Conservation (phyloP, 2,113 vertebrate species). For the Sardina pilchardus region DNA sequence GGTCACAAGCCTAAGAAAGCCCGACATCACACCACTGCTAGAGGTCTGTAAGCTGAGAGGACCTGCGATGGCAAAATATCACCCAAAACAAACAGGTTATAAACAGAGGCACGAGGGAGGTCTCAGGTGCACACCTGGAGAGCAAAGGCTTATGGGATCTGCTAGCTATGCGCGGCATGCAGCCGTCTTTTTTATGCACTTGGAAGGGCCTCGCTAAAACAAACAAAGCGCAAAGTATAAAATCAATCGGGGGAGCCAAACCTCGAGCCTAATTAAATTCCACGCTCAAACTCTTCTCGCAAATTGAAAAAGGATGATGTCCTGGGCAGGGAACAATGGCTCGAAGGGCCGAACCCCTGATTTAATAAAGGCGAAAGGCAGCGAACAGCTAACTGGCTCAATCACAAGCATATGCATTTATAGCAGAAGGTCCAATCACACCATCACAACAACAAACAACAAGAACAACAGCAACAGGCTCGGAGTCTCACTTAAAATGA, state of each 20-base stretch:
- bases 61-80: too few species aligned
- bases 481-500: neutral
- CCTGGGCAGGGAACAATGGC: neutral
- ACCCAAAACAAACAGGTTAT: neutral
- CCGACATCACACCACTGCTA: too few species aligned
- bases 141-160: neutral
- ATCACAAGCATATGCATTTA: neutral
- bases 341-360: neutral
- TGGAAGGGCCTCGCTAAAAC: constrained; percentile 21
- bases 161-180: neutral
- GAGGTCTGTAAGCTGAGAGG: too few species aligned
- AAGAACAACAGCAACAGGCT: neutral
- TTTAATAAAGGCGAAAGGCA: neutral
- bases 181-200: neutral
- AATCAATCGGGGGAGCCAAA: neutral
- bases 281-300: neutral
- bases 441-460: neutral
- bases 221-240: constrained; percentile 12
- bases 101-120: neutral
- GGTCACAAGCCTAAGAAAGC: too few species aligned
- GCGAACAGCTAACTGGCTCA: neutral
- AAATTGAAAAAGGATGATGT: constrained; percentile 17
- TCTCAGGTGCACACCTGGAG: neutral
- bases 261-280: neutral
- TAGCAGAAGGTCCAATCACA: neutral